Evolutionary conservation across 2,888 invertebrate species (phyloP).

Genomic region (Aproaerema taeniolella): DNA sequence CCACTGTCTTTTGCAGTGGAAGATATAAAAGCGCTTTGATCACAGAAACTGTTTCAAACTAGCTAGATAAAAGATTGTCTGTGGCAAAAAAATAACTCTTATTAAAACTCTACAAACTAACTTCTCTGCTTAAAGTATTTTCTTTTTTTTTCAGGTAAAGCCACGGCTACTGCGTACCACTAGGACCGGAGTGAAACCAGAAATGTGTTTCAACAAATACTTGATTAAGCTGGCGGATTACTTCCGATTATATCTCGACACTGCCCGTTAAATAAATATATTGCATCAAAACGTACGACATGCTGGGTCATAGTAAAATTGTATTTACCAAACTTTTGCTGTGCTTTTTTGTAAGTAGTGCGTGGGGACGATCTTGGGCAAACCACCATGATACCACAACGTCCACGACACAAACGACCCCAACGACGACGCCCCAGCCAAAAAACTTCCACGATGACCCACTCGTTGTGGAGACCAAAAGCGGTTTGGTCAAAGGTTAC

Average conservation of each 20-base stretch:
- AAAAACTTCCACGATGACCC: constrained; percentile 81
- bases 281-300: constrained; percentile 30
- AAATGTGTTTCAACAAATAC: constrained; percentile 68
- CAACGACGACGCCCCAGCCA: constrained; percentile 61
- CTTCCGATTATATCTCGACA: constrained; percentile 49
- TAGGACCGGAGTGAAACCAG: constrained; percentile 32
- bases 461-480: constrained; percentile 88
- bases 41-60: too few relatives aligned
- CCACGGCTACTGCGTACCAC: constrained; percentile 17
- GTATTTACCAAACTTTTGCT: constrained; percentile 63
- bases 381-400: constrained; percentile 73
- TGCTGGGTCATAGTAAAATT: constrained; percentile 59
- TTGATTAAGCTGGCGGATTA: constrained; percentile 63
- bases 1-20: too few relatives aligned
- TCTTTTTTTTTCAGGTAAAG: constrained; percentile 47
- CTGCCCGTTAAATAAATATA: constrained; percentile 40
- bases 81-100: too few relatives aligned
- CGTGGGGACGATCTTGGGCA: constrained; percentile 66
- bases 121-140: background rate
- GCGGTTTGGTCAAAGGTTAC: constrained; percentile 88
- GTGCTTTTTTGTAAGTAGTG: constrained; percentile 47
- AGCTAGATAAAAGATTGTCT: too few relatives aligned
- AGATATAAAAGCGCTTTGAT: too few relatives aligned
- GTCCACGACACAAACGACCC: constrained; percentile 67
- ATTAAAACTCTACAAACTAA: background rate